Evolutionary conservation across 2,797 vertebrate species (phyloP), one percentile per base, ranked within the genome.

Genomic region (Pachyuromys duprasi): DNA sequence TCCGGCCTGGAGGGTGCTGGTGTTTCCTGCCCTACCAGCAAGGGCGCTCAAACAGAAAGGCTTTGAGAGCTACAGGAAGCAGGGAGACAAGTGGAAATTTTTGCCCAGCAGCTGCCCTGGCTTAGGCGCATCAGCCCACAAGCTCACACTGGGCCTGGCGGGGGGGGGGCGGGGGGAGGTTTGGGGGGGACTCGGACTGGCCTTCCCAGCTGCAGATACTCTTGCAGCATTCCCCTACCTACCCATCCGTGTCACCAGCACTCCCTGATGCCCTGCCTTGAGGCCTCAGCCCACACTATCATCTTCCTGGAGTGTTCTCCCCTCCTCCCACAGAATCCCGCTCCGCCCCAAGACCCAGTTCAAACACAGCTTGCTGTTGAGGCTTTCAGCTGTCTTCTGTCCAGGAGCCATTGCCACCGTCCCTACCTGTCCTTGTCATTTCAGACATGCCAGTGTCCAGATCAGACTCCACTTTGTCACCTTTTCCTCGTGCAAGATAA

Each of bases 51-150:
- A 33, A 84, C 49, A 82, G 93, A 90, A 31, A 63, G 92, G 76
- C 92, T 93, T 95, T 94, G 86, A 90, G 89, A 53, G 57, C 83
- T 42, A 2, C 42, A 62, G 92, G 62, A 60, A 89, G 13, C 63
- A 0, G 24, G n/a, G 60, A 36, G 26, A 12, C 22, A 13, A 67
- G 13, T 67, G 92, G 90, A 65, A 76, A 94, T 11, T 63, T 93
- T 63, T 33, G 20, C 18, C 89, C 18, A 15, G 26, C n/a, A 12
- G 72, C 63, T 2, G 15, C 45, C 49, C 5, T 2, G 39, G n/a
- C 28, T 28, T 7, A 8, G 36, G 67, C n/a, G 20, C 33, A 8
- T 33, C 26, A 11, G 15, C 8, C 5, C 83, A 42, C 31, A 36
- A 9, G 26, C 36, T 18, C 1, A 3, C 6, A 6, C 45, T 14